Percentiles rank a stretch among this genome's conserved stretches.
These are phyloP conservation scores for Neofelis nebulosa DNA, from an alignment of 2,113 vertebrate species.

Conservation along the genomic window DNA sequence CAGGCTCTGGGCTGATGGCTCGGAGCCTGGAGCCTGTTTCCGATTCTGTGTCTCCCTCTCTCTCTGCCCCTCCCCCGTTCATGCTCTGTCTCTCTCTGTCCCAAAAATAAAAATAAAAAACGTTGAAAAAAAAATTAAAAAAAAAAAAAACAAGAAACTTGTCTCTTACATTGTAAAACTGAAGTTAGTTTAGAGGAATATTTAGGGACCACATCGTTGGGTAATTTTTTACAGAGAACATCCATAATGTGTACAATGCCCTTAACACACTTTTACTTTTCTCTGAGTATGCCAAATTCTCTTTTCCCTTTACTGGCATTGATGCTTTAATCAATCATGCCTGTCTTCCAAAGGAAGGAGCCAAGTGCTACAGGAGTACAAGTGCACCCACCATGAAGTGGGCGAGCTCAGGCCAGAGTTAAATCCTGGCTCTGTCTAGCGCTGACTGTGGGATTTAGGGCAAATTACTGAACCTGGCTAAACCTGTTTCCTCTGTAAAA, in stretches of 20 bases:
- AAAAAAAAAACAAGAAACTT: too few species aligned
- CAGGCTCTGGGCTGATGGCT: too few species aligned
- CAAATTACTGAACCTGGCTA: constrained; percentile 7
- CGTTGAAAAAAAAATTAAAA: too few species aligned
- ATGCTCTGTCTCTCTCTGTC: too few species aligned
- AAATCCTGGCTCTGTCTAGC: neutral
- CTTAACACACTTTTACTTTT: neutral
- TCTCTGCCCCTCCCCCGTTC: too few species aligned
- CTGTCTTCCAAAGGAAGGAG: neutral
- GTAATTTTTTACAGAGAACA: neutral
- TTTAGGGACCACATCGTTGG: neutral
- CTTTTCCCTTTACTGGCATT: neutral
- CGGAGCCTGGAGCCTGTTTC: too few species aligned
- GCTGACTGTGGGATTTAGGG: constrained; percentile 1
- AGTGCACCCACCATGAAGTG: neutral
- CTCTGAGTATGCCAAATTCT: neutral
- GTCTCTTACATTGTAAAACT: constrained; percentile 17
- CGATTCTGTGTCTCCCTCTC: too few species aligned
- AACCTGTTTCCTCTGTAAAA: constrained; percentile 44
- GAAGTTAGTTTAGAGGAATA: neutral
- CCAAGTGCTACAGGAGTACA: neutral
- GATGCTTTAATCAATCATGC: neutral
- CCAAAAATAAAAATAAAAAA: too few species aligned
- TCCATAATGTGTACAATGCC: neutral
- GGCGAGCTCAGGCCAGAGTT: neutral